These are phyloP conservation scores for Coendou prehensilis DNA, from an alignment of 2,797 vertebrate species.

Conservation along the genomic window DNA sequence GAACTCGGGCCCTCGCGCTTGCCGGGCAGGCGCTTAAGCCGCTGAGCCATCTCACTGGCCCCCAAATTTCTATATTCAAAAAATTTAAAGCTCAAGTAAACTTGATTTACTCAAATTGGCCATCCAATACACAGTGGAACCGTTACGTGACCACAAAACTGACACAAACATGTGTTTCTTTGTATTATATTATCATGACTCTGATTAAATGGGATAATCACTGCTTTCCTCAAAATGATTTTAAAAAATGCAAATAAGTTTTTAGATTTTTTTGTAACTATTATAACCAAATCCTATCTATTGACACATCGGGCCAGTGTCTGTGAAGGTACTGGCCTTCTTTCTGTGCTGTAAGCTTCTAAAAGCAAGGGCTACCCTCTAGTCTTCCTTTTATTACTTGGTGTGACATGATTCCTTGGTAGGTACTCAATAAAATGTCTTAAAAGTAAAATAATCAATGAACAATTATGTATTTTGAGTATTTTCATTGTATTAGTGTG, in stretches of 20 bases:
- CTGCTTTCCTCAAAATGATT: neutral
- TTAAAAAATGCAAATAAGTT: neutral
- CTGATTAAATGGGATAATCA: neutral
- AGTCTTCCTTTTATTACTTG: conserved; percentile 38
- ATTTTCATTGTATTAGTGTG: neutral
- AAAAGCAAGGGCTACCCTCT: neutral
- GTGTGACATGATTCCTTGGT: neutral
- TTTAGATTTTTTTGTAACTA: neutral
- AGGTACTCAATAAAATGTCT: conserved; percentile 23
- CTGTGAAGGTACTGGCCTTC: neutral
- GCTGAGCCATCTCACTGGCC: too few species aligned
- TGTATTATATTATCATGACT: neutral
- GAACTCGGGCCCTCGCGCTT: too few species aligned
- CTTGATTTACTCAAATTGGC: neutral
- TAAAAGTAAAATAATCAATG: conserved; percentile 12
- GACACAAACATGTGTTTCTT: neutral
- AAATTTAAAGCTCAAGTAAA: neutral
- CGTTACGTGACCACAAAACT: neutral
- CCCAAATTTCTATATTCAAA: neutral
- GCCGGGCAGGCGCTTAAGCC: too few species aligned
- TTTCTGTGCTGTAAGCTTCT: neutral
- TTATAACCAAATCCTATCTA: neutral
- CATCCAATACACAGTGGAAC: neutral
- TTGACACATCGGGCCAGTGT: neutral
- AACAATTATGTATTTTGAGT: neutral